These are phyloP conservation scores for Anabas testudineus DNA, from an alignment of 2,797 vertebrate genomes.

Conservation along the genomic window DNA sequence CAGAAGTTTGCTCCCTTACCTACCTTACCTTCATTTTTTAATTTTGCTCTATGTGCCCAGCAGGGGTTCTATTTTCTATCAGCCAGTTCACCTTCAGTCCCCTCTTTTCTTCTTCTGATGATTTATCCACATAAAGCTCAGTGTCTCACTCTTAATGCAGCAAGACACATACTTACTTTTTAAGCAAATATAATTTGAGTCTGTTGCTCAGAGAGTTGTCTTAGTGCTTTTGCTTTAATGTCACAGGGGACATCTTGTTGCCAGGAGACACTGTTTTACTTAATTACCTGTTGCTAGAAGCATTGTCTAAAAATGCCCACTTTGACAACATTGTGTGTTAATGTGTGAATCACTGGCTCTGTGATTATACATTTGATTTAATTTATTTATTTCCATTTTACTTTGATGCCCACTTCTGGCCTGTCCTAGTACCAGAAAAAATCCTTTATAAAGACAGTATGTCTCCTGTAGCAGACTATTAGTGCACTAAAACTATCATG, in stretches of 20 bases:
- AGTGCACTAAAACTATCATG: conserved; percentile 1
- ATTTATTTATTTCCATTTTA: background rate
- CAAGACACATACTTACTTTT: conserved; percentile 21
- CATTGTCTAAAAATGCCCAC: conserved; percentile 34
- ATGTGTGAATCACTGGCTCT: conserved; percentile 6
- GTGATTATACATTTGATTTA: conserved; percentile 1
- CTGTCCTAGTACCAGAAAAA: background rate
- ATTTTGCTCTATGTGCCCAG: conserved; percentile 33
- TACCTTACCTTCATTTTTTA: conserved; percentile 28
- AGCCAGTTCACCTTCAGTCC: conserved; percentile 31
- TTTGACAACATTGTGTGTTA: conserved; percentile 15
- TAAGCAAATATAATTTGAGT: conserved; percentile 17
- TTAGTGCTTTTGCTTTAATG: conserved; percentile 28
- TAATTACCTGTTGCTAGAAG: conserved; percentile 41
- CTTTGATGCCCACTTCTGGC: background rate
- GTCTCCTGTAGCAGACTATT: background rate
- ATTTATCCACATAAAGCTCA: conserved; percentile 23
- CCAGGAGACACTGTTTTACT: conserved; percentile 44
- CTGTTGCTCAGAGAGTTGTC: conserved; percentile 6
- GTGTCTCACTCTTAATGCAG: conserved; percentile 7
- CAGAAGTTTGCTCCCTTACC: background rate
- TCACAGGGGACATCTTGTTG: conserved; percentile 41
- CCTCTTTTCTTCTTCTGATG: conserved; percentile 13
- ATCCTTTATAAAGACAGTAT: background rate
- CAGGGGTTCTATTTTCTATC: conserved; percentile 56